Base-by-base conservation (phyloP, 2,888 invertebrate genomes). In the Prenolepis imparis region DNA sequence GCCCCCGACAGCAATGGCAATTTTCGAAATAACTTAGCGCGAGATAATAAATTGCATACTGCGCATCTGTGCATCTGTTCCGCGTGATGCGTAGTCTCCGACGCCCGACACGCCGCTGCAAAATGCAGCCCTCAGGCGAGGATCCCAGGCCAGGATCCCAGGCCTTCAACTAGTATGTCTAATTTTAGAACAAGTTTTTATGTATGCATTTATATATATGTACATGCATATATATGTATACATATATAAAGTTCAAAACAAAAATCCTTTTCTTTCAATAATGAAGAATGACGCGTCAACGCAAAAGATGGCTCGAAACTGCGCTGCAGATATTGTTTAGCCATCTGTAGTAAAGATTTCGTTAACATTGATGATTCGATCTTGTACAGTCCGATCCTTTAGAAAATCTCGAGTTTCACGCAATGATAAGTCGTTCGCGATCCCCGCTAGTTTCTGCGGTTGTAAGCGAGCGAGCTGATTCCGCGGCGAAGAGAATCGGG, bases 1-100 rank as follows among this genome's bases (percentile, higher is more conserved):
- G 78, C 57, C 72, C 72, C 44, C 72, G 78, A 80, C 72, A 80
- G 78, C 72, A 70, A 70, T 70, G 72, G 78, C 78, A 80, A 80
- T 80, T 80, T 80, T 80, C 72, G 72, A 70, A 70, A 80, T 80
- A 80, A 80, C 78, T 80, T 80, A 80, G 78, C 72, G 78, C 78
- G 78, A 80, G 78, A 80, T 80, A 80, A 80, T 80, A 80, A 80
- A 80, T 80, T 80, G 78, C 72, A 59, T 32, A 70, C 72, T 24
- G 78, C 72, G 59, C 78, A 70, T 80, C 59, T 70, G 78, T 78
- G 78, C 78, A 78, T 78, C 78, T 80, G 78, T 80, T 80, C 78
- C 78, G 78, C 72, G 78, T 78, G 72, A 70, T 55, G 70, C 78
- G 67, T n/a, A 67, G 55, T 52, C 67, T 77, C 67, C 48, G 28